Percentiles rank a stretch among this genome's conserved stretches.
Evolutionary conservation across 2,888 invertebrate genomes (phyloP).

Genomic region (Phytoseiulus persimilis): DNA sequence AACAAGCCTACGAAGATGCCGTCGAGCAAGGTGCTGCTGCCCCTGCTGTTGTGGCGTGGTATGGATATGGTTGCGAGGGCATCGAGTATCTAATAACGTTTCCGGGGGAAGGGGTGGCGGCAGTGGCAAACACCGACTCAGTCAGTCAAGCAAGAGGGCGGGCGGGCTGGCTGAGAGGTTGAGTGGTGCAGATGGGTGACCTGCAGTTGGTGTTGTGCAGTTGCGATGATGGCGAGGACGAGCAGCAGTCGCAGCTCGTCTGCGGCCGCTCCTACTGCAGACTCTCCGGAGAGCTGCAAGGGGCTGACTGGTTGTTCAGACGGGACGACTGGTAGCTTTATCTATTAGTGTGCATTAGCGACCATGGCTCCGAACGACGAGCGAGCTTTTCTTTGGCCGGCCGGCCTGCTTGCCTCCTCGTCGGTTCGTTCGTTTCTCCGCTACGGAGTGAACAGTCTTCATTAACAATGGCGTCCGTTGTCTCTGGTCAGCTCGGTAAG

Average conservation of each 20-base stretch:
- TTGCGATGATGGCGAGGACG: not conserved
- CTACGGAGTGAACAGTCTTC: slow-evolving; percentile 34
- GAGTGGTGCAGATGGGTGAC: slow-evolving; percentile 5
- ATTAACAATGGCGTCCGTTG: slow-evolving; percentile 25
- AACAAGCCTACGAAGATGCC: not conserved
- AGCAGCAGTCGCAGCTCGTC: not conserved
- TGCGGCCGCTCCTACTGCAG: not conserved
- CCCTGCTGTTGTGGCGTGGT: not conserved
- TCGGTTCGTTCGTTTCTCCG: not conserved
- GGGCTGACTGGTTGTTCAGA: not conserved
- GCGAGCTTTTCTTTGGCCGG: not conserved
- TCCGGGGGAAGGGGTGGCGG: too few species aligned
- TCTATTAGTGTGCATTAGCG: slow-evolving; percentile 37
- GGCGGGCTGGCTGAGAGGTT: not conserved
- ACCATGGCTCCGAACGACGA: not conserved
- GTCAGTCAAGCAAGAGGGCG: not conserved
- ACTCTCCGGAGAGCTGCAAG: not conserved
- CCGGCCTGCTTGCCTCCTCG: not conserved
- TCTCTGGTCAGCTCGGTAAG: not conserved
- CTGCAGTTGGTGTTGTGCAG: not conserved
- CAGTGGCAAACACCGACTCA: not conserved
- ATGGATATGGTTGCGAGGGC: not conserved
- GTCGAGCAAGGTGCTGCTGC: not conserved
- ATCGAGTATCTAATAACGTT: not conserved
- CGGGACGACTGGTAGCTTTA: slow-evolving; percentile 20